phyloP scores from a whole-genome alignment of 1,140 invertebrate species.

The Lordiphosa clarofinis region DNA sequence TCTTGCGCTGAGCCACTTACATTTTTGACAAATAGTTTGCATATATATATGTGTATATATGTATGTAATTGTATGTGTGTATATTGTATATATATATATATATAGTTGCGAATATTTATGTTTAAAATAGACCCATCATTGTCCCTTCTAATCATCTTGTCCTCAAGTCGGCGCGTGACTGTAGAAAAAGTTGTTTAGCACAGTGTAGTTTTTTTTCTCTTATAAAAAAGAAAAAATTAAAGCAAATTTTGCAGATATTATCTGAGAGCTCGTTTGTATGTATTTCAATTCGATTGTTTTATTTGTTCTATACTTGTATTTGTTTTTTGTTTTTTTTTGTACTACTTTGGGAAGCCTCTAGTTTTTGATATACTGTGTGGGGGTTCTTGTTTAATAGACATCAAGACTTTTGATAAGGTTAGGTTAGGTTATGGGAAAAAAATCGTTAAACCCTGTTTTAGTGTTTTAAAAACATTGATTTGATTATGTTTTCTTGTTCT shows the following conservation, averaged over 20 bases:
- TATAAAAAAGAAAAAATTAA: conserved; percentile 38
- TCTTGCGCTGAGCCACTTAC: conserved; percentile 70
- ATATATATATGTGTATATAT: conserved; percentile 27
- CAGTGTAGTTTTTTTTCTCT: conserved; percentile 34
- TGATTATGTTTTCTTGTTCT: conserved; percentile 57
- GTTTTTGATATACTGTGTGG: conserved; percentile 38
- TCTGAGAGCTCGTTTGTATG: conserved; percentile 45
- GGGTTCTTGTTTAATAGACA: conserved; percentile 32
- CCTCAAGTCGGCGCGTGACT: conserved; percentile 34
- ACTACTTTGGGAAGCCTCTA: conserved; percentile 74
- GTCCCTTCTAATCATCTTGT: conserved; percentile 30
- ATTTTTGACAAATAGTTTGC: conserved; percentile 48
- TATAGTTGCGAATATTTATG: conserved; percentile 32
- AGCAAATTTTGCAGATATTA: conserved; percentile 43
- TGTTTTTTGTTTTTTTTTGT: conserved; percentile 43
- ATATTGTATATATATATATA: conserved; percentile 39
- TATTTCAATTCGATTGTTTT: conserved; percentile 9
- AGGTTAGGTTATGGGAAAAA: conserved; percentile 34
- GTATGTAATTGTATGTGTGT: conserved; percentile 25
- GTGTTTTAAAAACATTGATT: conserved; percentile 55
- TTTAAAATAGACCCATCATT: conserved; percentile 44
- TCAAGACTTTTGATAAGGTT: conserved; percentile 45
- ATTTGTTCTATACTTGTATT: conserved; percentile 16
- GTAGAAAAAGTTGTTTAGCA: conserved; percentile 45
- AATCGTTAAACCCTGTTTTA: conserved; percentile 46